Percentiles rank a stretch among this genome's conserved stretches.
phyloP scores from a whole-genome alignment of 2,113 vertebrate genomes.

The Petaurus breviceps region DNA sequence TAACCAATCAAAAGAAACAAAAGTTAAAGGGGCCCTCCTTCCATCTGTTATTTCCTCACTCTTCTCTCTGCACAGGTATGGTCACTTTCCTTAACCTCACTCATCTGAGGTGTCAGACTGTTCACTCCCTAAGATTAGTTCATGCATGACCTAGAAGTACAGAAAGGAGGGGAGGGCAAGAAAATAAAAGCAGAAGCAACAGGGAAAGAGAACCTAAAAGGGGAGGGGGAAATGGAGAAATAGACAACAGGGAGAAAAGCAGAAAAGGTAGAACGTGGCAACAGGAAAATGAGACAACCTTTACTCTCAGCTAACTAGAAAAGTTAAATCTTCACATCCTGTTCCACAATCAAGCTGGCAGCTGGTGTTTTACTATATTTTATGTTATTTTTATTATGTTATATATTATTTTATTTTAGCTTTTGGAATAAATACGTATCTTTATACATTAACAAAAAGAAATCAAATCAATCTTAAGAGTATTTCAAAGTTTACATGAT shows the following conservation, averaged over 20 bases:
- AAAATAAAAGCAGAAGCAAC: neutral
- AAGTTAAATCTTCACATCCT: neutral
- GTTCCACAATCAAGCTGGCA: neutral
- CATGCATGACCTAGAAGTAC: neutral
- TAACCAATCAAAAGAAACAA: neutral
- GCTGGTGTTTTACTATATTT: neutral
- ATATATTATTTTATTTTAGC: neutral
- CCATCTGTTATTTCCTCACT: neutral
- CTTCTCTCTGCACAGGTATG: neutral
- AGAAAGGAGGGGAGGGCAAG: neutral
- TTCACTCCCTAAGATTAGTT: neutral
- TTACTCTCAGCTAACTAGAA: neutral
- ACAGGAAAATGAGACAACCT: neutral
- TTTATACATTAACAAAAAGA: neutral
- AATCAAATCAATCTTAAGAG: neutral
- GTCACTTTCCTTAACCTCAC: neutral
- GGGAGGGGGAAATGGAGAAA: neutral
- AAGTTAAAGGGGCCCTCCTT: neutral
- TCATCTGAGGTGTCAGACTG: neutral
- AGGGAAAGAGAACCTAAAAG: neutral
- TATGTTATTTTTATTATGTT: neutral
- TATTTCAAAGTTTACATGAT: neutral
- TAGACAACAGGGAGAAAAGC: neutral
- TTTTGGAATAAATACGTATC: neutral
- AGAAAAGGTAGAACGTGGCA: neutral